Conservation (phyloP, 2,113 vertebrate species). For the Dasyurus viverrinus region DNA sequence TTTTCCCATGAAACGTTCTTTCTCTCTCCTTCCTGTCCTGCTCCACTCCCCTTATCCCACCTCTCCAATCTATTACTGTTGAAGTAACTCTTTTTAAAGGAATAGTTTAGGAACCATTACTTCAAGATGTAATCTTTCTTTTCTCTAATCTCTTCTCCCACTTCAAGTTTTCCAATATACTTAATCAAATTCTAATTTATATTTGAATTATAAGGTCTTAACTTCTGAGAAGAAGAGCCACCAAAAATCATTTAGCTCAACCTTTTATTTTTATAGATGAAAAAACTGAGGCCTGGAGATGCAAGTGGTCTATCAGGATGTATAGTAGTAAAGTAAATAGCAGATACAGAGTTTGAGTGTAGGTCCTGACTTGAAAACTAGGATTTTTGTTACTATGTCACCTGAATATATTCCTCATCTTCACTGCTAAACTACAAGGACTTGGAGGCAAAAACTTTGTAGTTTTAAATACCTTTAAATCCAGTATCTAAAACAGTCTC, state of each 20-base stretch:
- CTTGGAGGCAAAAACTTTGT: neutral
- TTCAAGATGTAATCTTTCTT: neutral
- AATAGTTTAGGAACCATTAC: neutral
- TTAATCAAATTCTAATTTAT: neutral
- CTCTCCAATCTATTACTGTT: neutral
- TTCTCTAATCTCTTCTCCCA: neutral
- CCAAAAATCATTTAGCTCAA: neutral
- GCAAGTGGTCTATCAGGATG: neutral
- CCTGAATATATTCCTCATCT: neutral
- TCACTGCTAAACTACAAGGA: neutral
- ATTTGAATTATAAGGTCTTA: neutral
- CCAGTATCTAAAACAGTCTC: neutral
- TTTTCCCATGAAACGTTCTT: neutral
- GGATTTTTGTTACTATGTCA: neutral
- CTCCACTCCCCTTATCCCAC: too few relatives aligned
- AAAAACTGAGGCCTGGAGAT: neutral
- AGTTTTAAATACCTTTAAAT: neutral
- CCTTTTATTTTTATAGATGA: neutral
- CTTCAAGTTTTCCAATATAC: neutral
- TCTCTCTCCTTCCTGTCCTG: too few relatives aligned
- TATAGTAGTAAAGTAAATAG: neutral
- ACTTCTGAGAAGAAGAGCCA: neutral
- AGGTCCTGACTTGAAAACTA: neutral
- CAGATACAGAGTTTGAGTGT: neutral
- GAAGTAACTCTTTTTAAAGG: neutral